Percentiles rank a stretch among this genome's conserved stretches.
phyloP scores from a whole-genome alignment of 2,113 vertebrate species.

The Ophiodon elongatus region DNA sequence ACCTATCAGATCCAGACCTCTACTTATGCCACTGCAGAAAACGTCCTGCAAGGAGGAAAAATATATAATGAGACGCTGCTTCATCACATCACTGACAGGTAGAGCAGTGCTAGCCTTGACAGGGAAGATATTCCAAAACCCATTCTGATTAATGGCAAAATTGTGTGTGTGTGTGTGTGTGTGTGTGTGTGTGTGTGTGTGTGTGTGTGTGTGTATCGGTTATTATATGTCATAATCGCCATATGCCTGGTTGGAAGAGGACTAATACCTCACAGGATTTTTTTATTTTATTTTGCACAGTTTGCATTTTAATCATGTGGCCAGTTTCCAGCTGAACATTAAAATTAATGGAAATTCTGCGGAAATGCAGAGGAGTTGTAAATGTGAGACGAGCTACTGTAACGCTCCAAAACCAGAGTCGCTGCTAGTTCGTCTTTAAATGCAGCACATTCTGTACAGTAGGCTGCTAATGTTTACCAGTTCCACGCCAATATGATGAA shows the following conservation, averaged over 20 bases:
- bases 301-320: slow-evolving; percentile 23
- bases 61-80: slow-evolving; percentile 64
- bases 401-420: not conserved
- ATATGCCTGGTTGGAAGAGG: not conserved
- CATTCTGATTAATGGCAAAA: not conserved
- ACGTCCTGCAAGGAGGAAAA: slow-evolving; percentile 85
- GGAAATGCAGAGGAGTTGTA: slow-evolving; percentile 18
- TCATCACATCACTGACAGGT: slow-evolving; percentile 43
- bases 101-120: not conserved
- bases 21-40: slow-evolving; percentile 76
- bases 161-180: no score
- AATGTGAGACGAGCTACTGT: not conserved
- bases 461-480: not conserved
- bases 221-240: not conserved
- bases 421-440: not conserved
- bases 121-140: slow-evolving; percentile 4
- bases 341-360: slow-evolving; percentile 38
- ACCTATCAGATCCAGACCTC: slow-evolving; percentile 84
- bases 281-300: slow-evolving; percentile 11
- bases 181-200: no score
- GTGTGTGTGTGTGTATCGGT: no score
- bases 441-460: not conserved
- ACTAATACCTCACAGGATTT: not conserved
- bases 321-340: slow-evolving; percentile 9
- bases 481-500: not conserved